Evolutionary conservation across 2,888 invertebrate genomes (phyloP).

Genomic region (Drosophila incognita): DNA sequence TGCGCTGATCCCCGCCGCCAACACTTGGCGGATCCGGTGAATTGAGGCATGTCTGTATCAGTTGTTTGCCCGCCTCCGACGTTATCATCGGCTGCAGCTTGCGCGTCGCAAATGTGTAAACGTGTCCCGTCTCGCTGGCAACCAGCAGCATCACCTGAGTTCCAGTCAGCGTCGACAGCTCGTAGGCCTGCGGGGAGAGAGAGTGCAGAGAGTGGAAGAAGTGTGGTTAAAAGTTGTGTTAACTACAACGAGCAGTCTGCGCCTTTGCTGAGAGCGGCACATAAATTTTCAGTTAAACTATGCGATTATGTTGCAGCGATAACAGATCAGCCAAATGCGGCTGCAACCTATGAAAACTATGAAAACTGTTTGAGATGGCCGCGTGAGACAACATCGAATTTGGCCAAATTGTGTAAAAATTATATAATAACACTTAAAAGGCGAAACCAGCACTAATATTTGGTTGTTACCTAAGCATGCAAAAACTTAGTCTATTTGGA

Average conservation of each 20-base stretch:
- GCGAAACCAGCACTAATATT: not conserved
- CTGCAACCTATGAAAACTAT: slow-evolving; percentile 8
- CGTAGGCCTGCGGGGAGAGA: slow-evolving; percentile 93
- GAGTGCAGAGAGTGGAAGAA: slow-evolving; percentile 4
- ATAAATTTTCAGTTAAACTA: slow-evolving; percentile 75
- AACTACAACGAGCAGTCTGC: slow-evolving; percentile 39
- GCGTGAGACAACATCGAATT: slow-evolving; percentile 32
- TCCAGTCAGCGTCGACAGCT: slow-evolving; percentile 98
- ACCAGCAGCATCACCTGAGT: slow-evolving; percentile 99
- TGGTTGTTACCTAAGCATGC: not conserved
- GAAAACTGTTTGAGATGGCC: slow-evolving; percentile 23
- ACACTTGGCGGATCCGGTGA: slow-evolving; percentile 95
- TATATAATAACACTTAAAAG: not conserved
- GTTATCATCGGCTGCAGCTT: slow-evolving; percentile 99
- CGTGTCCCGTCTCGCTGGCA: slow-evolving; percentile 99
- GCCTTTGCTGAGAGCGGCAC: slow-evolving; percentile 58
- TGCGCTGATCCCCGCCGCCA: slow-evolving; percentile 94
- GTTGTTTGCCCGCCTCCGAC: slow-evolving; percentile 97
- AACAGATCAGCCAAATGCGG: slow-evolving; percentile 30
- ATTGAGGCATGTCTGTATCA: slow-evolving; percentile 99
- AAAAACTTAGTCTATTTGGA: not conserved
- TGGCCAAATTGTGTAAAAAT: not conserved
- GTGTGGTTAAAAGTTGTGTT: slow-evolving; percentile 39
- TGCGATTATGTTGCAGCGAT: slow-evolving; percentile 73
- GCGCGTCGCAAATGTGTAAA: slow-evolving; percentile 99